These are phyloP conservation scores for Ormia ochracea DNA, from an alignment of 2,888 invertebrate species.

Conservation along the genomic window DNA sequence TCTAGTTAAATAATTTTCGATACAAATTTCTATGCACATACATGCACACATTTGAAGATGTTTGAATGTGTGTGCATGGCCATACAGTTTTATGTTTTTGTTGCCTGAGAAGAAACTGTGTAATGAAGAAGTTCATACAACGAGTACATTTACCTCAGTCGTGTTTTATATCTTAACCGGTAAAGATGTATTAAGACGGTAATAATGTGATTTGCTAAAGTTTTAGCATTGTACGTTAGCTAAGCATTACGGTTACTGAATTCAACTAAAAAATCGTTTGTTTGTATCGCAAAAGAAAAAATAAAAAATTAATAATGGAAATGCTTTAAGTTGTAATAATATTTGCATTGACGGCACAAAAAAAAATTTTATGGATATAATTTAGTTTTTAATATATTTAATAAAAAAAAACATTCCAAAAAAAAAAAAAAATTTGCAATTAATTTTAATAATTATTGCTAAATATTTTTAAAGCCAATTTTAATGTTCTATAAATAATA, in stretches of 20 bases:
- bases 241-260: slow-evolving; percentile 29
- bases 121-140: slow-evolving; percentile 52
- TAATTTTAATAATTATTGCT: not conserved
- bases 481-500: not conserved
- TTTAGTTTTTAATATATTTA: no score
- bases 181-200: slow-evolving; percentile 68
- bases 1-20: slow-evolving; percentile 38
- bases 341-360: no score
- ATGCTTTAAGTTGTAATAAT: no score
- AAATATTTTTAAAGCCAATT: not conserved
- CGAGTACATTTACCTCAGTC: slow-evolving; percentile 76
- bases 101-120: slow-evolving; percentile 19
- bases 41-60: not conserved
- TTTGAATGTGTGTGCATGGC: not conserved
- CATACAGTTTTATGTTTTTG: slow-evolving; percentile 53
- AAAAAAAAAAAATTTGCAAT: not conserved
- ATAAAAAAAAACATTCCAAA: no score
- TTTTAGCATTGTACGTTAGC: slow-evolving; percentile 4
- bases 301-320: no score
- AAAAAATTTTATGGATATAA: no score
- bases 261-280: not conserved
- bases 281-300: no score
- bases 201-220: slow-evolving; percentile 7
- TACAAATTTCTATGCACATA: not conserved
- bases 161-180: slow-evolving; percentile 76